Percentiles rank a stretch among this genome's conserved stretches.
Evolutionary conservation across 1,140 invertebrate genomes (phyloP).

Genomic region (Doryteuthis pealeii): DNA sequence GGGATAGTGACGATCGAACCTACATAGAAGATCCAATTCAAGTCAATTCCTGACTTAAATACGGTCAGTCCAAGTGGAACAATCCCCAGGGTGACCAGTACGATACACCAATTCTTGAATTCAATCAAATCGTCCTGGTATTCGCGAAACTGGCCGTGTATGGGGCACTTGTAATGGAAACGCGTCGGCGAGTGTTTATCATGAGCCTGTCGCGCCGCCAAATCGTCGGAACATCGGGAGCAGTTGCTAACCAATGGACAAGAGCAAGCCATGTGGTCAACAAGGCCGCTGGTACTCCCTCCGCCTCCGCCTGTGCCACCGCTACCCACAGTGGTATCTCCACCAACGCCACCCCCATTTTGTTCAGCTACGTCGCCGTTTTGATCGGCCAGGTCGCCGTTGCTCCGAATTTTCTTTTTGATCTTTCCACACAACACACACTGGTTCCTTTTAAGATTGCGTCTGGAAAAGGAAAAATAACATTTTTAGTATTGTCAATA

Average conservation of each 20-base stretch:
- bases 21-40: slow-evolving; percentile 56
- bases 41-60: slow-evolving; percentile 50
- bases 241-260: slow-evolving; percentile 24
- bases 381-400: background rate
- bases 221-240: slow-evolving; percentile 30
- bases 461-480: slow-evolving; percentile 28
- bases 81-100: slow-evolving; percentile 50
- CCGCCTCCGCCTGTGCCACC: slow-evolving; percentile 19
- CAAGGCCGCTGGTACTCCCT: slow-evolving; percentile 17
- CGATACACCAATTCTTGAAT: slow-evolving; percentile 57
- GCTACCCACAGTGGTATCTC: background rate
- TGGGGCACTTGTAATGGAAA: slow-evolving; percentile 49
- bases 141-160: slow-evolving; percentile 53
- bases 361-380: slow-evolving; percentile 27
- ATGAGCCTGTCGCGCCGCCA: slow-evolving; percentile 19
- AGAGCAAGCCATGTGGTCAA: slow-evolving; percentile 19
- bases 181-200: slow-evolving; percentile 35
- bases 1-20: slow-evolving; percentile 52
- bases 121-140: slow-evolving; percentile 57
- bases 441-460: slow-evolving; percentile 21
- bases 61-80: slow-evolving; percentile 50
- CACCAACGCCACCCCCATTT: slow-evolving; percentile 17
- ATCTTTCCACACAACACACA: slow-evolving; percentile 49
- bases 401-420: slow-evolving; percentile 19
- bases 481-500: too few relatives aligned